Percentiles rank a stretch among this genome's conserved stretches.
phyloP scores from a whole-genome alignment of 2,888 invertebrate genomes.

The Eupsilia transversa region DNA sequence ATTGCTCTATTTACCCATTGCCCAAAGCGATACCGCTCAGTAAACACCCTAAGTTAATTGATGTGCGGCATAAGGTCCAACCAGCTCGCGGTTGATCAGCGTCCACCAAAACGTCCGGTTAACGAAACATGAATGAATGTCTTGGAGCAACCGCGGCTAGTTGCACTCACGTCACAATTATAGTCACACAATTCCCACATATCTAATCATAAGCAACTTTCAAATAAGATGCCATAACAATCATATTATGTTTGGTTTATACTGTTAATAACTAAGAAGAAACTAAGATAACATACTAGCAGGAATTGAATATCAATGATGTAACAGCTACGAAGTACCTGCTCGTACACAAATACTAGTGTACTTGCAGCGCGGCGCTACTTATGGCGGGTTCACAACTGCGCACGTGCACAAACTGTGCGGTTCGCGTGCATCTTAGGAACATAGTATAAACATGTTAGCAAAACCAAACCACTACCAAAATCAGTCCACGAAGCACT shows the following conservation, averaged over 20 bases:
- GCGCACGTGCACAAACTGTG: neutral
- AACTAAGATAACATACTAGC: constrained; percentile 17
- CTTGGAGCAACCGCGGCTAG: neutral
- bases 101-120: neutral
- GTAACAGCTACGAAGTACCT: constrained; percentile 20
- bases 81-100: neutral
- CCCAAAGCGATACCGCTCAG: neutral
- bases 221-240: constrained; percentile 9
- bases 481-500: neutral
- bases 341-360: neutral
- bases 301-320: neutral
- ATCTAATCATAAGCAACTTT: neutral
- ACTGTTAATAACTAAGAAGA: constrained; percentile 2
- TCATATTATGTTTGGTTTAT: neutral
- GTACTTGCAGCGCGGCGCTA: neutral
- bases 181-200: neutral
- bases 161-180: neutral
- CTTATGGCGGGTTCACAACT: neutral
- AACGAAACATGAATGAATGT: neutral
- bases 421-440: too few species aligned
- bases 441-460: too few species aligned
- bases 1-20: neutral
- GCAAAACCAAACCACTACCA: too few species aligned
- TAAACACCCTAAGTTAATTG: neutral
- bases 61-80: neutral